Evolutionary conservation across 2,797 vertebrate species (phyloP), one percentile per base, ranked within the genome.

Genomic region (Meda fulgida): DNA sequence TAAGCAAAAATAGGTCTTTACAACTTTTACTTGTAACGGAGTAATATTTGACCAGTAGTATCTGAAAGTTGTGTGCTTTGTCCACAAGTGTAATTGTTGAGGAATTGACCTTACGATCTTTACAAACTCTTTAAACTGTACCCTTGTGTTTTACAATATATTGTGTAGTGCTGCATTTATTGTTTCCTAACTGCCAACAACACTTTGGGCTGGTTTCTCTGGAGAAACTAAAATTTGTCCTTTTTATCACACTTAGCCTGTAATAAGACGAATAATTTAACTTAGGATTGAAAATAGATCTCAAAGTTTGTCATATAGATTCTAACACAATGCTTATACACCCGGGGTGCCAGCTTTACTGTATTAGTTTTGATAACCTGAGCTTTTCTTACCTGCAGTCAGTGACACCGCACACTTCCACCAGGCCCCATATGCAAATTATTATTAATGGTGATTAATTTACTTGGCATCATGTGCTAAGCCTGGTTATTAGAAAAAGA

Each of bases 371-470:
- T 93, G 92, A 94, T 94, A 93, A 82, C 78, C 67, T 81, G 48
- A 94, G 91, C 91, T 91, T 87, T 94, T 93, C 93, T 92, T 89
- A 93, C 93, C 93, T 90, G 93, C 93, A 94, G 92, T 92, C 93
- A 94, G 93, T 93, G 94, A 89, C 91, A 90, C 89, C 88, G 60
- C 91, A 93, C 31, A 93, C 92, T 94, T 95, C 92, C 92, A 92
- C 93, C 92, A 93, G 92, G 92, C 93, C 92, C 93, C 93, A 93
- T 95, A 94, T 95, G 93, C 93, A 93, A 94, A 94, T 95, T 94
- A 94, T 94, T 95, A 95, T 95, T 95, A 94, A 95, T 93, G 90
- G 91, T 93, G 93, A 95, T 94, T 95, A 92, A 94, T 95, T 95
- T 94, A 94, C 93, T 90, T 93, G 93, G 92, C 93, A 94, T 95